These are phyloP conservation scores for Azemiops feae DNA, from an alignment of 2,113 vertebrate genomes.

Conservation along the genomic window DNA sequence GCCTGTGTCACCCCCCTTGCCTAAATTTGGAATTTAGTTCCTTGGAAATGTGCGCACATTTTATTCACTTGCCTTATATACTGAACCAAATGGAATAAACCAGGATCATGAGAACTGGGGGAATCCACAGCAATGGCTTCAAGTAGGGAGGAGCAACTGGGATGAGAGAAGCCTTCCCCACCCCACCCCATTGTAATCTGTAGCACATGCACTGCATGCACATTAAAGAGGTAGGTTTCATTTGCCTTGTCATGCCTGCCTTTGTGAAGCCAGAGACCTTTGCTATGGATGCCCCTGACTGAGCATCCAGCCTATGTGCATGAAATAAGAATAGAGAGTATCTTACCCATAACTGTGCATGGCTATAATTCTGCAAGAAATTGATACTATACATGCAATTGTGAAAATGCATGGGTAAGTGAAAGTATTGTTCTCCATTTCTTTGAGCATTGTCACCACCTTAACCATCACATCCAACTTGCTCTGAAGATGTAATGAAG, in stretches of 20 bases:
- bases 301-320: neutral
- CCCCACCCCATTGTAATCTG: neutral
- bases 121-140: neutral
- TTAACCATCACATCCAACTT: neutral
- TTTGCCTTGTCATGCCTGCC: neutral
- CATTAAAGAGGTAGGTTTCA: neutral
- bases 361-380: neutral
- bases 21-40: slow-evolving; percentile 10
- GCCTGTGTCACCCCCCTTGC: slow-evolving; percentile 30
- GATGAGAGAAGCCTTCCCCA: neutral
- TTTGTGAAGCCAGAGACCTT: neutral
- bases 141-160: neutral
- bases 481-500: neutral
- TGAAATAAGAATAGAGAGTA: neutral
- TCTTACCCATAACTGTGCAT: neutral
- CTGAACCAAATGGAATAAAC: neutral
- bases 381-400: neutral
- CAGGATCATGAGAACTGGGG: neutral
- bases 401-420: neutral
- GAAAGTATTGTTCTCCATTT: neutral
- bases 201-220: neutral
- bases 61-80: neutral
- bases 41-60: slow-evolving; percentile 16
- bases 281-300: neutral
- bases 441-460: neutral